Conservation (phyloP, 2,797 vertebrate species). For the Aphelocoma californica region DNA sequence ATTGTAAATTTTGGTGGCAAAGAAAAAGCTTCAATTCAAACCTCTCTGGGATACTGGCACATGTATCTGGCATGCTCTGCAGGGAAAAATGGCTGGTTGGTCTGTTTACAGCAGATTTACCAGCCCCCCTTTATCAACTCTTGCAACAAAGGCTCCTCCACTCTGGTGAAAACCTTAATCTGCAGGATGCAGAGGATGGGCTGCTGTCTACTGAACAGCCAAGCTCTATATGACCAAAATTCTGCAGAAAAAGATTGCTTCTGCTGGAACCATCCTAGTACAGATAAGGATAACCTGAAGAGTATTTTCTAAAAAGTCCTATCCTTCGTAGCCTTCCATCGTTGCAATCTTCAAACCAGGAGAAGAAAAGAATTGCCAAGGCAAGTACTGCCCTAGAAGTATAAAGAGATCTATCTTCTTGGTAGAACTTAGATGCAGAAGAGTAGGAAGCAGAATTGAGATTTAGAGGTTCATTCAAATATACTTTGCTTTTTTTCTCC, state of each 20-base stretch:
- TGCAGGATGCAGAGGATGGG: background rate
- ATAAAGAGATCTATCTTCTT: background rate
- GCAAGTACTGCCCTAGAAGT: background rate
- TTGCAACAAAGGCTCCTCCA: constrained; percentile 17
- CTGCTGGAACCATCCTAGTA: background rate
- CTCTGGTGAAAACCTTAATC: constrained; percentile 15
- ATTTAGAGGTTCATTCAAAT: background rate
- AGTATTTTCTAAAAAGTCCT: background rate
- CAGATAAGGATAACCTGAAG: background rate
- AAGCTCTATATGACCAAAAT: background rate
- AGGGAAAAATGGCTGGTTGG: background rate
- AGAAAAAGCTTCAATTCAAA: constrained; percentile 10
- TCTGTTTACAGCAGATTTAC: constrained; percentile 31
- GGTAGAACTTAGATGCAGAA: background rate
- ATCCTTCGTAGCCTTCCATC: background rate
- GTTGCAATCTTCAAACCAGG: background rate
- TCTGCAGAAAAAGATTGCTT: background rate
- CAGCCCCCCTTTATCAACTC: background rate
- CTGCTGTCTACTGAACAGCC: background rate
- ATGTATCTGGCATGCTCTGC: background rate
- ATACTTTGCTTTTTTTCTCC: background rate
- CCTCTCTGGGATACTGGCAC: constrained; percentile 1
- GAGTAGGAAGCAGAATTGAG: background rate
- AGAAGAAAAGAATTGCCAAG: background rate
- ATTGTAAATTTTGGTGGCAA: constrained; percentile 50